phyloP scores from a whole-genome alignment of 2,888 invertebrate species.

The Trichogramma evanescens region DNA sequence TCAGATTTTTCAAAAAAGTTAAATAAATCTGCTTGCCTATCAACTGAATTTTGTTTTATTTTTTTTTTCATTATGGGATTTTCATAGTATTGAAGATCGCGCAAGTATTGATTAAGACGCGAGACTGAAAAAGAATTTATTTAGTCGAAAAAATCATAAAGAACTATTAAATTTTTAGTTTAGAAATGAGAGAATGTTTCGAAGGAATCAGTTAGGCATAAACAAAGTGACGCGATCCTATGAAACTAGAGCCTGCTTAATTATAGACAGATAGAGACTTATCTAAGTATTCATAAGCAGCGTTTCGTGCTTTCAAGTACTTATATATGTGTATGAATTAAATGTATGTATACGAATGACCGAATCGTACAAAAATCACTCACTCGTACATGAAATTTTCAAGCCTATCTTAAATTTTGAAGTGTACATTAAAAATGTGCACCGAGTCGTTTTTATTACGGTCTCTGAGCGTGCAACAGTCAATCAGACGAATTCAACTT shows the following conservation, averaged over 20 bases:
- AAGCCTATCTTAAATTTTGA: no score
- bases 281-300: constrained; percentile 5
- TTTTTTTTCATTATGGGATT: constrained; percentile 10
- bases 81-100: constrained; percentile 20
- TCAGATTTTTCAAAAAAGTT: constrained; percentile 14
- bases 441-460: no score
- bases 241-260: constrained; percentile 19
- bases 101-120: constrained; percentile 17
- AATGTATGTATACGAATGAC: no score
- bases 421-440: no score
- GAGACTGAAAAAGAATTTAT: constrained; percentile 8
- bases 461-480: no score
- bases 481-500: no score
- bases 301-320: constrained; percentile 20
- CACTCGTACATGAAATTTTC: no score
- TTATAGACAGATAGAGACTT: constrained; percentile 7
- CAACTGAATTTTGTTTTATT: constrained; percentile 11
- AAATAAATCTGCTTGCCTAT: constrained; percentile 12
- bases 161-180: constrained; percentile 6
- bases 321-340: background rate
- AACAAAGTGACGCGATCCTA: constrained; percentile 17
- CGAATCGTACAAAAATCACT: no score
- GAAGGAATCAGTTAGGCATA: constrained; percentile 17
- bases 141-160: background rate
- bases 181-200: constrained; percentile 13